phyloP scores from a whole-genome alignment of 2,797 vertebrate genomes.

The Bovichtus diacanthus region DNA sequence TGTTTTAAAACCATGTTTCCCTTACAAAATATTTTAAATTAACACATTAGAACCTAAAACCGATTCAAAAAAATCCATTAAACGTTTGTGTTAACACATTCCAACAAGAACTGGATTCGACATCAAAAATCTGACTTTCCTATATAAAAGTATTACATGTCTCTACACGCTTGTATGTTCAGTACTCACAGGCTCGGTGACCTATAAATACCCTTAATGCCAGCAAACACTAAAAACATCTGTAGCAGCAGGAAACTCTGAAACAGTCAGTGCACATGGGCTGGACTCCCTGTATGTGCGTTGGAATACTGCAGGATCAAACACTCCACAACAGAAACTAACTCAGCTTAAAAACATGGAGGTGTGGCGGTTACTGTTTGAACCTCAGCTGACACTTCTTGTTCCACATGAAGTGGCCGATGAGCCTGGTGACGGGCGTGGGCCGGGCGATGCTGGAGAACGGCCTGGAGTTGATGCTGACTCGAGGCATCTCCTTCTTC shows the following conservation, averaged over 20 bases:
- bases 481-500: conserved; percentile 84
- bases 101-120: conserved; percentile 30
- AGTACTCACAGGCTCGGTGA: background rate
- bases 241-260: conserved; percentile 46
- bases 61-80: conserved; percentile 20
- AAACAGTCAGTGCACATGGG: background rate
- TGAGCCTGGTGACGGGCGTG: conserved; percentile 57
- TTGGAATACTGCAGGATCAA: conserved; percentile 3
- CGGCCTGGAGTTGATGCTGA: conserved; percentile 89
- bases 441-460: conserved; percentile 91
- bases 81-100: conserved; percentile 33
- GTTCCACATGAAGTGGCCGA: conserved; percentile 86
- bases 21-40: conserved; percentile 37
- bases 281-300: background rate
- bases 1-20: conserved; percentile 19
- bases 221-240: conserved; percentile 15
- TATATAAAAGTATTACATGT: conserved; percentile 5
- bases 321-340: background rate
- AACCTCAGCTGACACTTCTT: conserved; percentile 86
- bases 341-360: background rate
- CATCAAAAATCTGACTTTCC: background rate
- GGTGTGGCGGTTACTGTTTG: conserved; percentile 4
- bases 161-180: conserved; percentile 6
- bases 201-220: background rate
- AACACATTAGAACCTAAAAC: conserved; percentile 59